phyloP scores from a whole-genome alignment of 35 echinoderm and acorn worm species.

The Eucidaris tribuloides region DNA sequence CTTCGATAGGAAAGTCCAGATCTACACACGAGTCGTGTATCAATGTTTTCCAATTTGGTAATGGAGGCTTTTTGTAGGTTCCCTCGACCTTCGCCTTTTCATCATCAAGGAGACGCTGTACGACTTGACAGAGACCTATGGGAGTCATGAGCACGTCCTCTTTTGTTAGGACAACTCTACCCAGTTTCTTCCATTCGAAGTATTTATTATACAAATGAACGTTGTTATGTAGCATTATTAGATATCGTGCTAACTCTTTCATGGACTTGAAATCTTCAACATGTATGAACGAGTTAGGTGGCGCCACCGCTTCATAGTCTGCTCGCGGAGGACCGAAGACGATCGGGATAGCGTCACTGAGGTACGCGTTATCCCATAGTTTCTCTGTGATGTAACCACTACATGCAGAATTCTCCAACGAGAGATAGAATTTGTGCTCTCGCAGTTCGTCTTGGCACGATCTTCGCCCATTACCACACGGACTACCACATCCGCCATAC shows the following conservation, averaged over 20 bases:
- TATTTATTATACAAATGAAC: constrained; percentile 33
- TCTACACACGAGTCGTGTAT: too few relatives aligned
- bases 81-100: too few relatives aligned
- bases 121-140: too few relatives aligned
- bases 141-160: too few relatives aligned
- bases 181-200: constrained; percentile 60
- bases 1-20: too few relatives aligned
- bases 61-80: too few relatives aligned
- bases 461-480: constrained; percentile 9
- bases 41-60: too few relatives aligned
- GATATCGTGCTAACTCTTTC: constrained; percentile 16
- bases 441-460: background rate
- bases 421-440: constrained; percentile 58
- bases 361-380: constrained; percentile 46
- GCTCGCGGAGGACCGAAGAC: constrained; percentile 34
- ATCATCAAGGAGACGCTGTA: too few relatives aligned
- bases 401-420: constrained; percentile 58
- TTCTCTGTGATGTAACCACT: constrained; percentile 58
- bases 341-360: constrained; percentile 31
- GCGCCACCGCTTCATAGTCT: constrained; percentile 28
- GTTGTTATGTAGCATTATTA: constrained; percentile 30
- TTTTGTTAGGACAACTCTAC: too few relatives aligned
- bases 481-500: constrained; percentile 43
- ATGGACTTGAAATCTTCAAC: constrained; percentile 38
- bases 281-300: constrained; percentile 56